These are phyloP conservation scores for Sialis lutaria DNA, from an alignment of 2,888 invertebrate genomes.

Conservation along the genomic window DNA sequence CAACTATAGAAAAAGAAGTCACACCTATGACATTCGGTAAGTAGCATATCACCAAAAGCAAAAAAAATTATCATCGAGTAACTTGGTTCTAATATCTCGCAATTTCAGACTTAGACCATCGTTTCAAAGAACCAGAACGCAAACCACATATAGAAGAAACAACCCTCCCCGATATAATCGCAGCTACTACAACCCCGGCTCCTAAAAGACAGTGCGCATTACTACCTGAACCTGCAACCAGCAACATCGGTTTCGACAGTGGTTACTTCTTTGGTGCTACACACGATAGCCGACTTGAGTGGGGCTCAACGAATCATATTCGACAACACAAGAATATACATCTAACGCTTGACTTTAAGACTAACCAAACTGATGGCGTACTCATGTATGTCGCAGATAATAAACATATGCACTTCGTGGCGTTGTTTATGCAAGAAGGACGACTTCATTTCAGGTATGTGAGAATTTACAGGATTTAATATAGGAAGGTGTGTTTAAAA, in stretches of 20 bases:
- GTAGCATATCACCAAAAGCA: too few species aligned
- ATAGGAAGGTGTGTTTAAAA: not conserved
- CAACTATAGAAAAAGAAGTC: too few species aligned
- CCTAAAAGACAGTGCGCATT: not conserved
- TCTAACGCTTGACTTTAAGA: slow-evolving; percentile 63
- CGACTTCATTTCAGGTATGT: slow-evolving; percentile 20
- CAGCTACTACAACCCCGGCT: not conserved
- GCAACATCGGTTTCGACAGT: slow-evolving; percentile 9
- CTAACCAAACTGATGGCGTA: slow-evolving; percentile 57
- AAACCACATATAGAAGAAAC: not conserved
- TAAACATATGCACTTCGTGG: slow-evolving; percentile 40
- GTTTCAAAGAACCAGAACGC: not conserved
- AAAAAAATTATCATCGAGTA: not conserved
- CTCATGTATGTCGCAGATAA: slow-evolving; percentile 64
- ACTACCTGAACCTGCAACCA: slow-evolving; percentile 13
- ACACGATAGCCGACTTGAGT: slow-evolving; percentile 57
- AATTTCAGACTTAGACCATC: too few species aligned
- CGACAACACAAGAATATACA: slow-evolving; percentile 35
- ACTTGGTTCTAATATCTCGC: not conserved
- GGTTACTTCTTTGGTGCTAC: slow-evolving; percentile 34
- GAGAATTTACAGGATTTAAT: too few species aligned
- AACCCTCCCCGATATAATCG: not conserved
- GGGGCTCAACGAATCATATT: slow-evolving; percentile 30
- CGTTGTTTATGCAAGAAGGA: slow-evolving; percentile 58
- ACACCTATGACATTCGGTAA: too few species aligned